phyloP scores from a whole-genome alignment of 2,888 invertebrate species.

The Platypus cylindrus region DNA sequence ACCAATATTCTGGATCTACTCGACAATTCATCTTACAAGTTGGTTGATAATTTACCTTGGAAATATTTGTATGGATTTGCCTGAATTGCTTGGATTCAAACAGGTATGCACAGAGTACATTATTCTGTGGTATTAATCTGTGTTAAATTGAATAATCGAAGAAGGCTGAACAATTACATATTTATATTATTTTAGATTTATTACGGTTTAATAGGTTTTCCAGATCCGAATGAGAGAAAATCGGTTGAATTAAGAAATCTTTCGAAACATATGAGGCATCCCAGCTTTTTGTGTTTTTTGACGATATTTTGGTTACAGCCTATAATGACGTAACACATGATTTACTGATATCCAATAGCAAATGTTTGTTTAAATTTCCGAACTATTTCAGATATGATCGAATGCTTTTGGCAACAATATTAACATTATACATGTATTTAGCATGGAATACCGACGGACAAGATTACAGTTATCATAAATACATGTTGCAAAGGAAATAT shows the following conservation, averaged over 20 bases:
- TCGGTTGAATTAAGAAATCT: constrained; percentile 40
- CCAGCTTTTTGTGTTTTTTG: constrained; percentile 46
- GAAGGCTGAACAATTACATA: background rate
- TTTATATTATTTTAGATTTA: constrained; percentile 33
- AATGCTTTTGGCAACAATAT: constrained; percentile 38
- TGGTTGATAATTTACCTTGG: constrained; percentile 49
- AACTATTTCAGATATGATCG: constrained; percentile 40
- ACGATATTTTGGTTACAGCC: constrained; percentile 46
- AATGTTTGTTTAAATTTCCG: no score
- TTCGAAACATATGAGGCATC: constrained; percentile 47
- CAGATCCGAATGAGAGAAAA: constrained; percentile 41
- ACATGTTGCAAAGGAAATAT: constrained; percentile 38
- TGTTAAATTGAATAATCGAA: background rate
- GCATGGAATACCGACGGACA: constrained; percentile 46
- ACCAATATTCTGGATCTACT: constrained; percentile 38
- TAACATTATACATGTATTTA: constrained; percentile 45
- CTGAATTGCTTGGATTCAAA: constrained; percentile 47
- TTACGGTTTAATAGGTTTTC: constrained; percentile 40
- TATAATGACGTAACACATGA: constrained; percentile 48
- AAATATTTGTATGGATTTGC: constrained; percentile 47
- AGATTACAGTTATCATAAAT: constrained; percentile 44
- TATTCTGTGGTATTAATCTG: background rate
- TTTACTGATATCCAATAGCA: background rate
- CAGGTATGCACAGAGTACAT: constrained; percentile 31
- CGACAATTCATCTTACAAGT: constrained; percentile 37